Evolutionary conservation across 1,140 invertebrate species (phyloP).

Genomic region (Panagrolaimus sp.): DNA sequence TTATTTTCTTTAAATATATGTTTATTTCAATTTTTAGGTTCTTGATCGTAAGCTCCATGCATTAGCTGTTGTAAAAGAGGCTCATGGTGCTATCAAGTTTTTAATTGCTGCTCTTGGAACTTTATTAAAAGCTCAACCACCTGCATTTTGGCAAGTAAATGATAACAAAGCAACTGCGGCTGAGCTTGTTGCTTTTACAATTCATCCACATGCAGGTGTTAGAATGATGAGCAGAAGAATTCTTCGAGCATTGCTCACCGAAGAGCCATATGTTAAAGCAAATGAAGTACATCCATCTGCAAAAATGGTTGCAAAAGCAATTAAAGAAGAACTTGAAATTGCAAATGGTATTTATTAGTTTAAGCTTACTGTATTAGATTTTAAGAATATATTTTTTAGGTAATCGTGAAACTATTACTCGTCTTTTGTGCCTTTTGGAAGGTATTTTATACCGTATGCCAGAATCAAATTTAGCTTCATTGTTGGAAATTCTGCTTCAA

Average conservation of each 20-base stretch:
- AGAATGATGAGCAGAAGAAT: slow-evolving; percentile 22
- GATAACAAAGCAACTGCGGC: slow-evolving; percentile 15
- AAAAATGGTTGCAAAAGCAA: slow-evolving; percentile 13
- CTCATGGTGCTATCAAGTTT: slow-evolving; percentile 18
- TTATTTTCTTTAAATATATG: not conserved
- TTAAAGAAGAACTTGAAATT: slow-evolving; percentile 1
- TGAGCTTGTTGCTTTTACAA: slow-evolving; percentile 8
- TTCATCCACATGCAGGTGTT: slow-evolving; percentile 15
- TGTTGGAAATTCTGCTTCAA: slow-evolving; percentile 15
- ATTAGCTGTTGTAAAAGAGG: slow-evolving; percentile 10
- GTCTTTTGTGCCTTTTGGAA: slow-evolving; percentile 17
- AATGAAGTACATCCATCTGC: slow-evolving; percentile 17
- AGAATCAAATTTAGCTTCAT: not conserved
- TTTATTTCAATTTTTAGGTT: slow-evolving; percentile 16
- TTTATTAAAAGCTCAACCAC: slow-evolving; percentile 15
- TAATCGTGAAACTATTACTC: slow-evolving; percentile 10
- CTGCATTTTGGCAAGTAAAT: slow-evolving; percentile 3
- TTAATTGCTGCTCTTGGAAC: slow-evolving; percentile 19
- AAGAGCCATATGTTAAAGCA: slow-evolving; percentile 1
- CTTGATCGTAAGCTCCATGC: slow-evolving; percentile 13
- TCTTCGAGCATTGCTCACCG: slow-evolving; percentile 14
- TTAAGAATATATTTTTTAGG: slow-evolving; percentile 14
- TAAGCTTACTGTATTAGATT: not conserved
- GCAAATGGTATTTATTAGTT: not conserved
- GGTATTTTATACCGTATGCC: slow-evolving; percentile 17